phyloP scores from a whole-genome alignment of 2,113 vertebrate genomes.

The Dunckerocampus dactyliophorus region DNA sequence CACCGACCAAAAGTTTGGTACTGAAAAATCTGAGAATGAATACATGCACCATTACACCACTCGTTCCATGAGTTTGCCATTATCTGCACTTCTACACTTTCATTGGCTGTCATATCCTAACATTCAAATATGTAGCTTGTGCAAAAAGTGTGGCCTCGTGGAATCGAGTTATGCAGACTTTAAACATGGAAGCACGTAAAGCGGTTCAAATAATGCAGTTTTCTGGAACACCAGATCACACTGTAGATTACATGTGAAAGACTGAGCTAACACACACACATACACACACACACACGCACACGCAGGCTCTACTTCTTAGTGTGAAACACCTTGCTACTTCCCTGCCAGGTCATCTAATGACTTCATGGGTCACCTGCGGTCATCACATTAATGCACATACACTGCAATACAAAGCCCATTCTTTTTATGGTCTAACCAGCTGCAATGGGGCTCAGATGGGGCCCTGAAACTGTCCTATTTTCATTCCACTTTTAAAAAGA shows the following conservation, averaged over 20 bases:
- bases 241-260: too few relatives aligned
- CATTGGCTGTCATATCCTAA: not conserved
- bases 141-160: not conserved
- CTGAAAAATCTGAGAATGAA: too few relatives aligned
- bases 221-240: too few relatives aligned
- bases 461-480: conserved; percentile 6
- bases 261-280: too few relatives aligned
- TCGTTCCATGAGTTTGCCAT: too few relatives aligned
- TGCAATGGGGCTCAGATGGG: not conserved
- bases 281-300: too few relatives aligned
- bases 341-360: conserved; percentile 24
- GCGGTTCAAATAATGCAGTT: too few relatives aligned
- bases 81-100: not conserved
- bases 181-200: too few relatives aligned
- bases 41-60: too few relatives aligned
- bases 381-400: not conserved
- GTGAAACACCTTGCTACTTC: conserved; percentile 43
- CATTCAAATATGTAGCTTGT: not conserved
- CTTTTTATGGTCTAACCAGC: not conserved
- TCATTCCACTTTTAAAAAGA: conserved; percentile 11
- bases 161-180: not conserved
- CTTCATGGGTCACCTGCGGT: conserved; percentile 6
- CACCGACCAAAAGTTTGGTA: too few relatives aligned
- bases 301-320: conserved; percentile 5
- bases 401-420: not conserved